Base-by-base conservation (phyloP, 2,797 vertebrate species). In the Hyperoplus lanceolatus region DNA sequence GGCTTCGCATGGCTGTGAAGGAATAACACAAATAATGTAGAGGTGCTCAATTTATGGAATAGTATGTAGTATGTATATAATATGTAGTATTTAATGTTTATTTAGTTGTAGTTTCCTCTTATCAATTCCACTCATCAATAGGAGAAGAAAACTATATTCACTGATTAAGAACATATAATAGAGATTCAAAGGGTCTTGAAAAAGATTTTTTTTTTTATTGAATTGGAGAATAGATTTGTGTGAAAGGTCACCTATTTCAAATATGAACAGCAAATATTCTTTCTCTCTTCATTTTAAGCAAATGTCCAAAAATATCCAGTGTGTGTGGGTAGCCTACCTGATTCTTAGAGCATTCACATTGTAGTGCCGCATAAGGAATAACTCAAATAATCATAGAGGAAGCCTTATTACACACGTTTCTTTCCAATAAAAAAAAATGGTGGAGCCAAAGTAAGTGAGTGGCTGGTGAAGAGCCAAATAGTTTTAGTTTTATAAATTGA, bases 1-100 rank as follows among this genome's bases (percentile, higher is more conserved):
- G 62, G 7, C 46, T 12, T 87, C 39, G 62, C 50, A 66, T 67
- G 68, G 49, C 64, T 8, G 36, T 46, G 16, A 43, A 67, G 38
- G 38, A 79, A 70, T 49, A 68, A 77, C 6, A 38, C n/a, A 29
- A 1, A 6, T 51, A 13, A 53, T 42, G 16, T 14, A 0, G 2
- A 58, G 69, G 5, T 4, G 3, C 21, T 60, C 7, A 16, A 7
- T 42, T 11, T 46, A 7, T 62, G 48, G 11, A 2, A 36, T 41
- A 41, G 9, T 21, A 48, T 41, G 36, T 42, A 57, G 36, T 12
- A 16, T 29, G 18, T n/a, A 36, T 42, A 3, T 43, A 12, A 38
- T 5, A 14, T 51, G n/a, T 43, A 14, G 53, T 15, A 11, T 18
- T 66, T n/a, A 12, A 29, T 38, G 1, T 39, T 14, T n/a, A 36